Percentiles rank a stretch among this genome's conserved stretches.
Conservation (phyloP, 2,113 vertebrate genomes). For the Mormyrus iriodes region DNA sequence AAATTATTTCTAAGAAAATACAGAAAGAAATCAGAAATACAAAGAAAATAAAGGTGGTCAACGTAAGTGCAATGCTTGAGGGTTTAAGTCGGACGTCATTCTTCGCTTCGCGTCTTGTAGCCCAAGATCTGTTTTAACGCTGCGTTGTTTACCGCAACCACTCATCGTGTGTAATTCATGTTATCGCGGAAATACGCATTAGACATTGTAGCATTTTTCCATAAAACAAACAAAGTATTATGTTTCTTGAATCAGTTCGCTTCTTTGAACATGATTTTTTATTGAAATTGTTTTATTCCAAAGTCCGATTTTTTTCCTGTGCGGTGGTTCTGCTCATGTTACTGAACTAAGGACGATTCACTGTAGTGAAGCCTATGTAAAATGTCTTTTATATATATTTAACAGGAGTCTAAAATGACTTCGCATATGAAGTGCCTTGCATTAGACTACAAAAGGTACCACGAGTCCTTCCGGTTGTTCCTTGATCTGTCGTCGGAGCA, state of each 20-base stretch:
- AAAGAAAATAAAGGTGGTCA: neutral
- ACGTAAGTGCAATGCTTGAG: neutral
- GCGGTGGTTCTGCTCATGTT: neutral
- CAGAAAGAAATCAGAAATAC: no score
- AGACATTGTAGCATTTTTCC: neutral
- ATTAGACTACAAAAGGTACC: slow-evolving; percentile 59
- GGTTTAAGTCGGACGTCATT: neutral
- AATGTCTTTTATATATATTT: neutral
- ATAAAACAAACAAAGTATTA: neutral
- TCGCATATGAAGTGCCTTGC: slow-evolving; percentile 58
- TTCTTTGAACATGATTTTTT: neutral
- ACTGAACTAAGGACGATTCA: neutral
- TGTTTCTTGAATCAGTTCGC: neutral
- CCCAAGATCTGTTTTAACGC: neutral
- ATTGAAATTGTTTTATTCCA: neutral
- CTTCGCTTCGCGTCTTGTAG: neutral
- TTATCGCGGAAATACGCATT: neutral
- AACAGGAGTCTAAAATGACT: slow-evolving; percentile 48
- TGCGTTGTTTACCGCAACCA: neutral
- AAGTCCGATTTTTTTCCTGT: neutral
- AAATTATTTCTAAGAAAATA: neutral
- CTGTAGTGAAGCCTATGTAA: neutral
- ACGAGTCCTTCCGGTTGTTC: slow-evolving; percentile 68
- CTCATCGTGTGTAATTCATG: neutral
- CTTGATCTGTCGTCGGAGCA: slow-evolving; percentile 77